Conservation (phyloP, 30 jellyfish, hydroid and myxozoan genomes). For the Aurelia aurita region DNA sequence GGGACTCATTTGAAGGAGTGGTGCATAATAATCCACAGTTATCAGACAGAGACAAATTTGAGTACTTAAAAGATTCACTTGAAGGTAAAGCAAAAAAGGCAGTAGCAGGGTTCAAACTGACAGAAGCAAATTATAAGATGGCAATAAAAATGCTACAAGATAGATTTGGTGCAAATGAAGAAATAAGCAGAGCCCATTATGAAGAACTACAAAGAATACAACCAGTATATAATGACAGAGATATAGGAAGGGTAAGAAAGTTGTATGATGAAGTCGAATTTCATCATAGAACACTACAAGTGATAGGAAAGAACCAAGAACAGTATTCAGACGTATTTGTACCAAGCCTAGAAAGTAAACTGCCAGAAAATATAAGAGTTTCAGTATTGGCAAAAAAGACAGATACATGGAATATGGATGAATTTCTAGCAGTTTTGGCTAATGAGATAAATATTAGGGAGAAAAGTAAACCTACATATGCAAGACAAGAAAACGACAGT, state of each 20-base stretch:
- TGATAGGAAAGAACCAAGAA: neutral
- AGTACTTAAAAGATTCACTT: neutral
- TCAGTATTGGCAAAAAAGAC: neutral
- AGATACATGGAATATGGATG: neutral
- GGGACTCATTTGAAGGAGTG: neutral
- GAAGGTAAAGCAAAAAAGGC: neutral
- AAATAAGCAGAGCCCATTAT: neutral
- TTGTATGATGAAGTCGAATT: neutral
- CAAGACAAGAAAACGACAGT: no score
- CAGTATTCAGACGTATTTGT: constrained; percentile 22
- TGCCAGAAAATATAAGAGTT: constrained; percentile 4
- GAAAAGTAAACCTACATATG: no score
- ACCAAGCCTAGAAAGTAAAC: neutral
- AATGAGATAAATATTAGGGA: neutral
- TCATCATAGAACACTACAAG: no score
- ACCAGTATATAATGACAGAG: neutral
- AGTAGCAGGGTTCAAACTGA: neutral
- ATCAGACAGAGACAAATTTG: neutral
- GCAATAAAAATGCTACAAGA: neutral
- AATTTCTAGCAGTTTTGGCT: neutral
- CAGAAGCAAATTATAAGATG: neutral
- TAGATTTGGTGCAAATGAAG: neutral
- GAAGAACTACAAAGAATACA: neutral
- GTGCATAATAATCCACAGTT: neutral
- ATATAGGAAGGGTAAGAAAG: neutral